Conservation (phyloP, 2,113 vertebrate genomes). For the Ochotona curzoniae region DNA sequence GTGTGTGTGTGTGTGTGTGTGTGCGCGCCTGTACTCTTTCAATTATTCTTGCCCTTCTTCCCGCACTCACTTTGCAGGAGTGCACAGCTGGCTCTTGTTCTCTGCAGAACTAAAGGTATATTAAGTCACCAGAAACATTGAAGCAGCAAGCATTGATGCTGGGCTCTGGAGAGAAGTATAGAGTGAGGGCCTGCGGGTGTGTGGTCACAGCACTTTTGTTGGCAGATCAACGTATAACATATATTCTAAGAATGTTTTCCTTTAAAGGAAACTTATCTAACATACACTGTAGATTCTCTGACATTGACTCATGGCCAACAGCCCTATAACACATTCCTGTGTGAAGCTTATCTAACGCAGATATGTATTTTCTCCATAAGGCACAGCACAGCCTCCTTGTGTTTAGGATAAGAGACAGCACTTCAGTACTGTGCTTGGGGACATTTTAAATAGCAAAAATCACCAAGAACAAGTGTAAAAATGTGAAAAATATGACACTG, state of each 20-base stretch:
- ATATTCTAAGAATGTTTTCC: conserved; percentile 15
- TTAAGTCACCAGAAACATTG: background rate
- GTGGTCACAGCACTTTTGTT: background rate
- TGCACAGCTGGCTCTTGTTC: background rate
- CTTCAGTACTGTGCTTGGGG: background rate
- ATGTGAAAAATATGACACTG: background rate
- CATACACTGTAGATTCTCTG: background rate
- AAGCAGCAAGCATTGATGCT: background rate
- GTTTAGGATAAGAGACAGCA: background rate
- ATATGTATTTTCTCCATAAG: background rate
- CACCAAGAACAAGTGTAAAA: background rate
- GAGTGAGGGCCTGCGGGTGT: background rate
- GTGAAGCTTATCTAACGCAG: background rate
- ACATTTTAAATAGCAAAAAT: background rate
- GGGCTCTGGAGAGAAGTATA: background rate
- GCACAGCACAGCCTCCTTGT: background rate
- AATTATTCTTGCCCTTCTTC: background rate
- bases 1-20: background rate
- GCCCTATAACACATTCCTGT: background rate
- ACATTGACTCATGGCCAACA: background rate
- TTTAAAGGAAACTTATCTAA: background rate
- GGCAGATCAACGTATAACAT: background rate
- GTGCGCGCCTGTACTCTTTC: background rate
- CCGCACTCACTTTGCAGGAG: background rate
- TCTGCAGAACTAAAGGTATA: background rate